Percentiles rank a stretch among this genome's conserved stretches.
Conservation (phyloP, 2,888 invertebrate species). For the Drosophila mimica region DNA sequence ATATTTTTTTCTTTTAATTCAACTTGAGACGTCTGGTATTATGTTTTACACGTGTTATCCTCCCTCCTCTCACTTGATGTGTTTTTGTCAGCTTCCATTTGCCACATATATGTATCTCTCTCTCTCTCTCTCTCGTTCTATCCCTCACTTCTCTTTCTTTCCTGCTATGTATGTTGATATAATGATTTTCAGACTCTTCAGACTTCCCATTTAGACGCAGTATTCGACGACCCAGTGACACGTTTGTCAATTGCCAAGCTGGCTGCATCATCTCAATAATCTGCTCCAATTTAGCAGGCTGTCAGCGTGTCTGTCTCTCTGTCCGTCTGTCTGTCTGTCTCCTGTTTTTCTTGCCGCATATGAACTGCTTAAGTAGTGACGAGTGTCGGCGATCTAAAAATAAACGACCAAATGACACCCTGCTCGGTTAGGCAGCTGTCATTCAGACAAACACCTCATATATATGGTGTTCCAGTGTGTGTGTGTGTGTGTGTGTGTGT, state of each 20-base stretch:
- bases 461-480: neutral
- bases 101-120: too few species aligned
- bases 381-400: slow-evolving; percentile 35
- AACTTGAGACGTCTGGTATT: neutral
- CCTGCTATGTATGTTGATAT: too few species aligned
- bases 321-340: neutral
- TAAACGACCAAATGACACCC: slow-evolving; percentile 41
- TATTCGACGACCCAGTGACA: slow-evolving; percentile 52
- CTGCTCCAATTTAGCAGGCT: slow-evolving; percentile 47
- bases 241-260: slow-evolving; percentile 46
- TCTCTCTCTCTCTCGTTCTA: neutral
- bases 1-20: neutral
- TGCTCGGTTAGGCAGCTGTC: slow-evolving; percentile 27
- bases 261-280: slow-evolving; percentile 48
- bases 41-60: neutral
- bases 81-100: neutral
- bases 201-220: slow-evolving; percentile 1
- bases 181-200: neutral
- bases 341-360: neutral
- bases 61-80: neutral
- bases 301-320: slow-evolving; percentile 30
- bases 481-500: slow-evolving; percentile 3
- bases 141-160: neutral
- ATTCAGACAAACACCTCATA: slow-evolving; percentile 13
- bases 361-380: slow-evolving; percentile 5